Base-by-base conservation (phyloP, 2,888 invertebrate species). In the Augochlorella aurata region DNA sequence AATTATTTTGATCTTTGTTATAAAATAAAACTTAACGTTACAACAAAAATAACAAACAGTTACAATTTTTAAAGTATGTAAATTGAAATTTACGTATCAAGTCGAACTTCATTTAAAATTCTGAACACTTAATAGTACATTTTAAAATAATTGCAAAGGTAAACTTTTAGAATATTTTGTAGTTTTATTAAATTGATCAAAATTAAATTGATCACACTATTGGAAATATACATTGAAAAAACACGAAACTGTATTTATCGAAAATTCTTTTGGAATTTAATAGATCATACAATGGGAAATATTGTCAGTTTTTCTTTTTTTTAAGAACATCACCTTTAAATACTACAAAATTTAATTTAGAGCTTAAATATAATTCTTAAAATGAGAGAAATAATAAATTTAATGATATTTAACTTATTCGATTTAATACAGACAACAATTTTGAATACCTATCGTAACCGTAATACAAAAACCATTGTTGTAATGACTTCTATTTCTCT, bases 341-440 rank as follows among this genome's bases (percentile, higher is more conserved):
- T 77, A 82, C 79, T 50, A 73, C 52, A 58, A 52, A 76, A 16
- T 88, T 91, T 90, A 90, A 91, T 92, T 89, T 88, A 84, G 88
- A 86, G 81, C 90, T 88, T 89, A 83, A 89, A 92, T 91, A 91
- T 88, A 91, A 89, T 91, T 89, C 87, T 88, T 81, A 82, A 82
- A 86, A 71, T 24, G 24, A 24, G 88, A 86, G 77, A 82, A 68
- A 63, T 74, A 69, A 76, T 61, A 65, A 67, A 70, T 85, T 83
- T 75, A 52, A 63, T 77, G 44, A 74, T 70, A 80, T 45, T 29
- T 78, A 82, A 82, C 74, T 79, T 81, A 81, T 79, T 75, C 38
- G 69, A 65, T 50, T 77, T 44, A 58, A 78, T 78, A 47, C 47
- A 73, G 74, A 83, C 70, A 84, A 67, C 65, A 84, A 67, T 82